Percentiles rank a stretch among this genome's conserved stretches.
Conservation (phyloP, 2,888 invertebrate genomes). For the Pantelozetes paolii region DNA sequence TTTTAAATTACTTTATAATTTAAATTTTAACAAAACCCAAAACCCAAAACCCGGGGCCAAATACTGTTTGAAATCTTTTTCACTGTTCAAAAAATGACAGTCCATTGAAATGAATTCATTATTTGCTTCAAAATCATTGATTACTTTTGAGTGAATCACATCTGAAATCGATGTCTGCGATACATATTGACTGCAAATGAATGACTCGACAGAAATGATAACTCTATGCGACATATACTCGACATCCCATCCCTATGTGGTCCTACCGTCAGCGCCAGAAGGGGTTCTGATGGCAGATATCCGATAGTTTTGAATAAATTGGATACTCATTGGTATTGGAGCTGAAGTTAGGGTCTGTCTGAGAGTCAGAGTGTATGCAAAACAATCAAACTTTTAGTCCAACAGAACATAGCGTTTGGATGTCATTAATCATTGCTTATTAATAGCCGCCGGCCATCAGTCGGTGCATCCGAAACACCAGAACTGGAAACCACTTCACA, state of each 20-base stretch:
- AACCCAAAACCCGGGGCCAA: neutral
- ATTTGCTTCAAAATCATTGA: neutral
- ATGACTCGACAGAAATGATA: neutral
- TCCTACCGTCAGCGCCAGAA: slow-evolving; percentile 30
- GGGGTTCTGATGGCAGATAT: slow-evolving; percentile 27
- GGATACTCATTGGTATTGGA: slow-evolving; percentile 16
- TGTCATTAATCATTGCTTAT: slow-evolving; percentile 31
- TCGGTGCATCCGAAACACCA: slow-evolving; percentile 1
- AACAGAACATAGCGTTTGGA: neutral
- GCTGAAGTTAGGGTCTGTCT: neutral
- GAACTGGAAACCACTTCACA: slow-evolving; percentile 24
- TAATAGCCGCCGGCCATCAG: slow-evolving; percentile 24
- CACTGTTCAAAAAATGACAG: neutral
- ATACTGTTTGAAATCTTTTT: neutral
- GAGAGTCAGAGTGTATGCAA: neutral
- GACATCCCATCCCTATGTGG: slow-evolving; percentile 29
- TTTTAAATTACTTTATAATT: too few relatives aligned
- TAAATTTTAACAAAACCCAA: too few relatives aligned
- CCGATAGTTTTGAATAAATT: slow-evolving; percentile 33
- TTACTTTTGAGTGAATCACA: slow-evolving; percentile 14
- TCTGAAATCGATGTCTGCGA: slow-evolving; percentile 3
- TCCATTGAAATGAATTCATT: neutral
- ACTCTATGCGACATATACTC: slow-evolving; percentile 12
- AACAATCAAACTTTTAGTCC: neutral
- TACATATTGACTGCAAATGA: slow-evolving; percentile 12